These are phyloP conservation scores for Hypocryptadius cinnamomeus DNA, from an alignment of 2,113 vertebrate genomes.

Conservation along the genomic window DNA sequence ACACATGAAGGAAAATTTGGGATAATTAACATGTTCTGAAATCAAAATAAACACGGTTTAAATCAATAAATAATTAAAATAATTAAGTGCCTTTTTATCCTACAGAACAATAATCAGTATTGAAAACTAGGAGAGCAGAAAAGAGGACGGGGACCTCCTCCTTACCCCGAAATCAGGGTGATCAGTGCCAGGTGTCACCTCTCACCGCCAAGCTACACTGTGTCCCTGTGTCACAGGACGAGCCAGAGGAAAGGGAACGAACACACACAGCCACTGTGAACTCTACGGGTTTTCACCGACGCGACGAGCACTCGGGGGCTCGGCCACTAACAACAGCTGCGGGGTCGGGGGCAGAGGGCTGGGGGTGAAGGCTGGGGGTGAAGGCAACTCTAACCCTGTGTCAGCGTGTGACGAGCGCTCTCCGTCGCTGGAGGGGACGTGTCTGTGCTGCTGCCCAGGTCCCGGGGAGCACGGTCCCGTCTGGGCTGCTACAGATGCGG, in stretches of 20 bases:
- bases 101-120: not conserved
- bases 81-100: not conserved
- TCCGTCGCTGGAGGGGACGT: not conserved
- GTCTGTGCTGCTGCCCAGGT: conserved; percentile 10
- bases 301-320: not conserved
- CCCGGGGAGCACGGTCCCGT: not conserved
- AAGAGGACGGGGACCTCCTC: not conserved
- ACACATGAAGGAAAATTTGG: not conserved
- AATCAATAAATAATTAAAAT: conserved; percentile 47
- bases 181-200: not conserved
- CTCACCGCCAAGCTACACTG: not conserved
- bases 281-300: not conserved
- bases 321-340: not conserved
- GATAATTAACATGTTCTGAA: not conserved
- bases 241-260: not conserved
- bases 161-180: not conserved
- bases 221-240: not conserved
- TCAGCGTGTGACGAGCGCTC: not conserved
- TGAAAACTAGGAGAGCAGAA: not conserved
- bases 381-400: conserved; percentile 33
- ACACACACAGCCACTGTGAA: not conserved
- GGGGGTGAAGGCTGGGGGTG: conserved; percentile 10
- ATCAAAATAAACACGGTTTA: not conserved
- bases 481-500: not conserved
- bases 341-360: not conserved